A percentile compares a stretch with the other conserved stretches of the same genome.
phyloP scores from a whole-genome alignment of 2,113 vertebrate genomes.

The Lethenteron camtschaticum region DNA sequence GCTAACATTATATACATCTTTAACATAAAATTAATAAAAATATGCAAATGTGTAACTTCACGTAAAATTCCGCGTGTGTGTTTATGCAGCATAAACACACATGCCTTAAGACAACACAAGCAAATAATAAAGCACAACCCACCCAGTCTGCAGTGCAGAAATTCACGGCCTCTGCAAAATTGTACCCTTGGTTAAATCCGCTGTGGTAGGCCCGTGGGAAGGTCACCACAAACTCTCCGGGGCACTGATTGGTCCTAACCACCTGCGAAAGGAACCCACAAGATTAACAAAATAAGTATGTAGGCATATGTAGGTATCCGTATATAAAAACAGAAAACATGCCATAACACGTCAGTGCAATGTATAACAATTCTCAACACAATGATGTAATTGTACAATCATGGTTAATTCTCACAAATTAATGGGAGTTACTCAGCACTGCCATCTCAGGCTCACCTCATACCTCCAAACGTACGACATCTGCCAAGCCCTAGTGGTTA shows the following conservation, averaged over 20 bases:
- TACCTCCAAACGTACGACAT: too few species aligned
- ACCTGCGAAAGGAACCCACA: conserved; percentile 27
- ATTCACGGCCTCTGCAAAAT: conserved; percentile 96
- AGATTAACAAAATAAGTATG: not conserved
- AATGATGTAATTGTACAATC: not conserved
- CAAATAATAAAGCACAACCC: conserved; percentile 11
- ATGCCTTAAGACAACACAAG: too few species aligned
- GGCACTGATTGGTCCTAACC: conserved; percentile 90
- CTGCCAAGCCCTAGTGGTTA: too few species aligned
- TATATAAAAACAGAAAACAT: not conserved
- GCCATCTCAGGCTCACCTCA: too few species aligned
- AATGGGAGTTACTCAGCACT: too few species aligned
- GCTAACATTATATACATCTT: not conserved
- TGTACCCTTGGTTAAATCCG: conserved; percentile 96
- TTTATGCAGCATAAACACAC: not conserved
- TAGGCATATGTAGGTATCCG: not conserved
- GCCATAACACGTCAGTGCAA: not conserved
- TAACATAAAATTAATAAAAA: not conserved
- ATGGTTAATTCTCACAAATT: not conserved
- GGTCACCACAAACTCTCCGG: conserved; percentile 90
- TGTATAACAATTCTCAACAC: not conserved
- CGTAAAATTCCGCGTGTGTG: not conserved
- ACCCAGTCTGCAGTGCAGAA: conserved; percentile 99
- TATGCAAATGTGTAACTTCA: not conserved
- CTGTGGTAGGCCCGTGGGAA: conserved; percentile 94